These are phyloP conservation scores for Chloroceryle inda DNA, from an alignment of 2,797 vertebrate species.

Conservation along the genomic window DNA sequence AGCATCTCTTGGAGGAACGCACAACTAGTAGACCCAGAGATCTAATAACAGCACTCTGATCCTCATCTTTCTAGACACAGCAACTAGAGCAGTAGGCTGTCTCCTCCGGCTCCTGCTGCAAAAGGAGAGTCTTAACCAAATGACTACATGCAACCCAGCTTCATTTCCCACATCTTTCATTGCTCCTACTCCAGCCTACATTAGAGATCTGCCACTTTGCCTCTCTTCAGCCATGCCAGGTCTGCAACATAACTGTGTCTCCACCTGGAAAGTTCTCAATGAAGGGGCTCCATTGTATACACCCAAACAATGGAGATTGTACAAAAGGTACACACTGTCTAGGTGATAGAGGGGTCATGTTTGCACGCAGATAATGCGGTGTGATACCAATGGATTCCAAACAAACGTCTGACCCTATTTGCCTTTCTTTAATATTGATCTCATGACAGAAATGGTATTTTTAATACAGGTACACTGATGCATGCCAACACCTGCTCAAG, in stretches of 20 bases:
- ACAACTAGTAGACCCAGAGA: background rate
- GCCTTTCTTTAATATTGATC: accelerated
- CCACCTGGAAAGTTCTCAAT: background rate
- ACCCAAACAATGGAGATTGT: accelerated
- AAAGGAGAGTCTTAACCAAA: background rate
- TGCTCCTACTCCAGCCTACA: background rate
- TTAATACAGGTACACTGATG: background rate
- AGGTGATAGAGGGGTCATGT: background rate
- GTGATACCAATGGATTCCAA: background rate
- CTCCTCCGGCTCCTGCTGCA: background rate
- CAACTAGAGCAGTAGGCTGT: background rate
- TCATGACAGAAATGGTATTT: background rate
- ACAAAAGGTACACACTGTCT: background rate
- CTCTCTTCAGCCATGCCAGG: background rate
- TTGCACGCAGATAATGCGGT: background rate
- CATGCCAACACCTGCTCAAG: background rate
- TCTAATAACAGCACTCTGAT: background rate
- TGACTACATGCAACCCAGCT: background rate
- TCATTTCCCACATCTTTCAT: background rate
- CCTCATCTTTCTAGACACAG: background rate
- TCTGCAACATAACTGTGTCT: accelerated
- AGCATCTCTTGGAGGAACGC: background rate
- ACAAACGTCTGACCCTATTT: background rate
- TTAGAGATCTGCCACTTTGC: background rate
- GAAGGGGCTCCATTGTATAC: background rate